phyloP scores from a whole-genome alignment of 1,140 invertebrate genomes.

The Solenopsis invicta region DNA sequence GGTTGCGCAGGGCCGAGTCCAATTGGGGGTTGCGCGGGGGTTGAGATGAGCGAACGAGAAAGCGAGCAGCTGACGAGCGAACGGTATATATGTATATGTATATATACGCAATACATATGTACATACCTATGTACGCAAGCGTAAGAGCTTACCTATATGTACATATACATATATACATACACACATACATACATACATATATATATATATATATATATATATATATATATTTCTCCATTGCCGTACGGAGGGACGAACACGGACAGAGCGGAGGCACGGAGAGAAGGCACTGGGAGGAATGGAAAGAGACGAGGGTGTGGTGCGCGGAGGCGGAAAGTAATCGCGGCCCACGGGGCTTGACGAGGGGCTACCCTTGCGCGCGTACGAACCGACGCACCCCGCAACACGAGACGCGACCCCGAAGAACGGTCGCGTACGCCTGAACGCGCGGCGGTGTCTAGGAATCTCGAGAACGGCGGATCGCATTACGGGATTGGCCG shows the following conservation, averaged over 20 bases:
- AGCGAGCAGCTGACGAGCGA: slow-evolving; percentile 84
- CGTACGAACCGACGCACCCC: slow-evolving; percentile 62
- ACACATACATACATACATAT: too few species aligned
- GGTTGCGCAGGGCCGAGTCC: slow-evolving; percentile 69
- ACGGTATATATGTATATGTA: slow-evolving; percentile 68
- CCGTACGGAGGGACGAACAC: slow-evolving; percentile 66
- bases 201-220: too few species aligned
- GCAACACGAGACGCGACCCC: slow-evolving; percentile 36
- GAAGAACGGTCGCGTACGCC: slow-evolving; percentile 35
- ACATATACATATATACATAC: slow-evolving; percentile 29
- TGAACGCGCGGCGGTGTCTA: slow-evolving; percentile 51
- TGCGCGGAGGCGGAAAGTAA: slow-evolving; percentile 87
- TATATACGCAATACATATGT: slow-evolving; percentile 44
- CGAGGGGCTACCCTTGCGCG: slow-evolving; percentile 76
- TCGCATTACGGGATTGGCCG: slow-evolving; percentile 66
- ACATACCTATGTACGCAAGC: slow-evolving; percentile 38
- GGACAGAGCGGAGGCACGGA: slow-evolving; percentile 67
- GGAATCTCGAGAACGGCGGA: slow-evolving; percentile 67
- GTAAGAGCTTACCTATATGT: slow-evolving; percentile 36
- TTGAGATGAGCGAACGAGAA: slow-evolving; percentile 81
- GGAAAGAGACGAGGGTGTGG: slow-evolving; percentile 84
- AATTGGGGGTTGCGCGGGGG: slow-evolving; percentile 51
- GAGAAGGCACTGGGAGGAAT: slow-evolving; percentile 74
- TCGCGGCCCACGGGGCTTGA: slow-evolving; percentile 80
- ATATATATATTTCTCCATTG: slow-evolving; percentile 14